Base-by-base conservation (phyloP, 2,888 invertebrate species). In the Aproaerema taeniolella region DNA sequence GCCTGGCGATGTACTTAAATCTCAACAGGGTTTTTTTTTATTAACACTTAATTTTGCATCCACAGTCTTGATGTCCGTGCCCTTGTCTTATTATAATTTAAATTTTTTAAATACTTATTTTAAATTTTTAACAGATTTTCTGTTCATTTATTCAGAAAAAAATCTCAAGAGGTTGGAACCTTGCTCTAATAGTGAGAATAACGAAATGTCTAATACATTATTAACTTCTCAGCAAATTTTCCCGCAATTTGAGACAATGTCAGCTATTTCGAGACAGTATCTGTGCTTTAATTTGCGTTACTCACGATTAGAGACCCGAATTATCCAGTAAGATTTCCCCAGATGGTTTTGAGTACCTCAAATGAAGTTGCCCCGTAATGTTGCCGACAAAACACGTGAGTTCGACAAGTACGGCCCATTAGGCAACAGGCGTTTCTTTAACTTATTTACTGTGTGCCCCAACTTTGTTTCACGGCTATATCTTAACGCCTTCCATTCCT, bases 371-470 rank as follows among this genome's bases (percentile, higher is more conserved):
- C 52, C 47, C 49, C 49, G 35, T 17, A 42, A 25, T 26, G 34
- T 42, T 42, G 38, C 34, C 15, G 30, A 29, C 10, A 38, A 29
- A 15, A 38, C 38, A 38, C 38, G 42, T 16, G 38, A 42, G 60
- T 69, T 66, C 55, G 60, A 60, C 59, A 53, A 52, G 55, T 60
- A 60, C 62, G 67, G 61, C 47, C 68, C 75, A 72, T 75, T 74
- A 74, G 61, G 60, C 69, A 70, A 67, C 67, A 64, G 70, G 65
- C 67, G 61, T 63, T 63, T 43, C 54, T 50, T 56, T 53, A 59
- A 63, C 62, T 74, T 75, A 76, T 76, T 78, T 75, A 77, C 69
- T 61, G 60, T 61, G 58, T 61, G 51, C 42, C 58, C 51, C 48
- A 59, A 61, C 57, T 64, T 61, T 55, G 59, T 55, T 55, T 52